Evolutionary conservation across 2,888 invertebrate species (phyloP).

Genomic region (Metallyticus violacea): DNA sequence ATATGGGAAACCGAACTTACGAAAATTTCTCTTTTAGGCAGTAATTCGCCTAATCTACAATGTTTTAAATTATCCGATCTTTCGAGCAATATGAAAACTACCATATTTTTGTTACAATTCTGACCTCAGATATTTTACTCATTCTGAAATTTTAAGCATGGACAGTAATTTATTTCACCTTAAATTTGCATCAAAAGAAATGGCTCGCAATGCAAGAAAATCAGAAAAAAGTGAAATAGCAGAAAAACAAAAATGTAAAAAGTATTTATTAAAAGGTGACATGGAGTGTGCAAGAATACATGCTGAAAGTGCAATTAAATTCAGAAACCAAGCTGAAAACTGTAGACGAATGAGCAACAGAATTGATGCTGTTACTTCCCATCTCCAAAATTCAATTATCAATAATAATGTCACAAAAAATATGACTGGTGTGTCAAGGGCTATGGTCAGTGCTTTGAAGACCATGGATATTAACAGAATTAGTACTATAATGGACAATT

Average conservation of each 20-base stretch:
- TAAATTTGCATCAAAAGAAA: slow-evolving; percentile 96
- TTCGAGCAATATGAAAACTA: too few species aligned
- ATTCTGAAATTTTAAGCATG: slow-evolving; percentile 9
- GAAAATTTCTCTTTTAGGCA: too few species aligned
- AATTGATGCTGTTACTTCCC: slow-evolving; percentile 95
- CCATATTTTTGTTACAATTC: too few species aligned
- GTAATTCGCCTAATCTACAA: too few species aligned
- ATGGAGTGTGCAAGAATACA: slow-evolving; percentile 98
- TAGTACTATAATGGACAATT: slow-evolving; percentile 90
- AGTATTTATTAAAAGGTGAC: slow-evolving; percentile 90
- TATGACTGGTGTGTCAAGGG: slow-evolving; percentile 96
- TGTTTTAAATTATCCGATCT: too few species aligned
- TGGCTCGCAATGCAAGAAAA: slow-evolving; percentile 94
- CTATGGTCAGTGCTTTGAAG: slow-evolving; percentile 99
- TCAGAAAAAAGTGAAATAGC: slow-evolving; percentile 96
- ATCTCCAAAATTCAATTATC: slow-evolving; percentile 95
- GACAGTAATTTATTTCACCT: slow-evolving; percentile 83
- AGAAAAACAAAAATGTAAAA: slow-evolving; percentile 94
- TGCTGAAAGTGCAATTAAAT: slow-evolving; percentile 96
- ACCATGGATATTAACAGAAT: slow-evolving; percentile 99
- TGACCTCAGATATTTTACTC: too few species aligned
- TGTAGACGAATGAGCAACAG: slow-evolving; percentile 94
- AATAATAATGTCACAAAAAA: slow-evolving; percentile 90
- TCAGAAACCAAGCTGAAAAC: slow-evolving; percentile 96
- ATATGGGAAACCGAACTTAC: too few species aligned